These are phyloP conservation scores for Hipposideros larvatus DNA, from an alignment of 2,797 vertebrate genomes.

Conservation along the genomic window DNA sequence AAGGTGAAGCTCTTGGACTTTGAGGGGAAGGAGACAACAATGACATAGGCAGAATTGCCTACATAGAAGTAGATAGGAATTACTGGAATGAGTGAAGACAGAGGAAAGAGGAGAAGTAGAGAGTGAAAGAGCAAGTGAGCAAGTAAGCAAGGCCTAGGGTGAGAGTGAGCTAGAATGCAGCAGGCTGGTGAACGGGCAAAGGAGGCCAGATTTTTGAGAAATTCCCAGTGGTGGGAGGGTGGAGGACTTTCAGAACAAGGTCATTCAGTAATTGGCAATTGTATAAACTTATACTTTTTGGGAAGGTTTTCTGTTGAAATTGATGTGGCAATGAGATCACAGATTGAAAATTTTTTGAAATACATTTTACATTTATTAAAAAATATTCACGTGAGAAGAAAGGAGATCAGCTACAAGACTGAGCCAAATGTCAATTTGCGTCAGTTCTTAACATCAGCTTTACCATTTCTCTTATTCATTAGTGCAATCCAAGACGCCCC, in stretches of 20 bases:
- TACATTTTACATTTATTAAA: conserved; percentile 21
- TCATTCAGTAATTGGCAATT: neutral
- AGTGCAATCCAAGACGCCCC: neutral
- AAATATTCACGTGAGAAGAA: neutral
- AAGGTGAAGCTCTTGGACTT: conserved; percentile 4
- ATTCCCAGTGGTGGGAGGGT: neutral
- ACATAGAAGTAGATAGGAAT: neutral
- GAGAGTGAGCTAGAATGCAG: neutral
- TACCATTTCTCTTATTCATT: neutral
- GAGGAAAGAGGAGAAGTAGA: neutral
- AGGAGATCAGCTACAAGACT: neutral
- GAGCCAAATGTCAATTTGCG: neutral
- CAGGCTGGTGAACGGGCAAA: neutral
- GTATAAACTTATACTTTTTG: neutral
- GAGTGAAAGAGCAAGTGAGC: neutral
- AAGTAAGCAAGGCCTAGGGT: neutral
- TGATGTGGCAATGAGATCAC: conserved; percentile 9
- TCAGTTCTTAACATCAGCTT: conserved; percentile 1
- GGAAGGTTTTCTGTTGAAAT: conserved; percentile 10
- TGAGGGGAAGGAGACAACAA: conserved; percentile 35
- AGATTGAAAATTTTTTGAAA: conserved; percentile 37
- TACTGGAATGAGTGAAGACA: neutral
- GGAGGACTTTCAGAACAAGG: neutral
- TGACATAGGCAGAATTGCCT: neutral
- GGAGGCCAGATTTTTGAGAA: neutral